Percentiles rank a stretch among this genome's conserved stretches.
Evolutionary conservation across 2,113 vertebrate genomes (phyloP).

Genomic region (Delphinus delphis): DNA sequence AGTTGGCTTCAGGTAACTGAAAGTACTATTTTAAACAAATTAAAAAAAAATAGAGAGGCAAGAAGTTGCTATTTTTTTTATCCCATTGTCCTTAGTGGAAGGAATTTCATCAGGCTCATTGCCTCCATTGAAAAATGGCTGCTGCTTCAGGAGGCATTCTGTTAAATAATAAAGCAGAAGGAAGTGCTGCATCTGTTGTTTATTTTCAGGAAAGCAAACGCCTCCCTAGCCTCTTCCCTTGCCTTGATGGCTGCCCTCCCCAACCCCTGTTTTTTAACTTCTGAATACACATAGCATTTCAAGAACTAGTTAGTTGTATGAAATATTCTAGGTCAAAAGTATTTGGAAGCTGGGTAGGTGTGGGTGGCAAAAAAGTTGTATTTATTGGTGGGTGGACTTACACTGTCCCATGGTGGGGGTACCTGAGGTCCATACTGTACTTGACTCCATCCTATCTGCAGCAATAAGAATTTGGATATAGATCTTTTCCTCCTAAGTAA

Average conservation of each 20-base stretch:
- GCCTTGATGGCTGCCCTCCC: background rate
- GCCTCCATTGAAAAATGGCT: background rate
- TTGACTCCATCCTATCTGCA: background rate
- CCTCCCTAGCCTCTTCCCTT: background rate
- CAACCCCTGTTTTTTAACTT: background rate
- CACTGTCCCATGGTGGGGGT: background rate
- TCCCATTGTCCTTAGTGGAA: background rate
- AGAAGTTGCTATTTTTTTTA: background rate
- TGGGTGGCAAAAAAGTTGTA: background rate
- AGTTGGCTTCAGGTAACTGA: background rate
- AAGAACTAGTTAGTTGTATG: background rate
- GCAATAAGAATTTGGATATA: background rate
- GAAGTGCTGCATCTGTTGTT: background rate
- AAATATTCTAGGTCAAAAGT: background rate
- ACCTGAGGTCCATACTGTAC: background rate
- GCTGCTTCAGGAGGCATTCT: background rate
- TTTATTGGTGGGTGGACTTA: background rate
- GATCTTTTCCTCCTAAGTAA: background rate
- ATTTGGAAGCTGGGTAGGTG: background rate
- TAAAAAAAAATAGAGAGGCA: background rate
- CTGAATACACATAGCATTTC: background rate
- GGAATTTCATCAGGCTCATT: background rate
- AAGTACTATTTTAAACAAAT: background rate
- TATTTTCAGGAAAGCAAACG: background rate
- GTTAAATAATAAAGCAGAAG: background rate